Evolutionary conservation across 2,888 invertebrate species (phyloP).

Genomic region (Ichneumoninae sp.): DNA sequence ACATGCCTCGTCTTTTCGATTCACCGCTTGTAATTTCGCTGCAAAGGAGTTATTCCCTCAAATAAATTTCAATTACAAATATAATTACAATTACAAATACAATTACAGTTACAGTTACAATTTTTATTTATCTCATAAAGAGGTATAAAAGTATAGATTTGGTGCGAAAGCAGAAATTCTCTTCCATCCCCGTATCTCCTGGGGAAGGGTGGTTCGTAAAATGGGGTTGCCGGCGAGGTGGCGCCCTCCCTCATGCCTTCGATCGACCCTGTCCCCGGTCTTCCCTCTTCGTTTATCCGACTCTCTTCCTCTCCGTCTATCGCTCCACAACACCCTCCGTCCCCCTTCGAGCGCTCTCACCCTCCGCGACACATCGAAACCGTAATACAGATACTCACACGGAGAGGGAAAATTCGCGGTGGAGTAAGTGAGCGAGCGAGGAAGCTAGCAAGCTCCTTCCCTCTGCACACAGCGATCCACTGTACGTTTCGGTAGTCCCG

Average conservation of each 20-base stretch:
- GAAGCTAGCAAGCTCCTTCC: slow-evolving; percentile 2
- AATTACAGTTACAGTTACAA: too few species aligned
- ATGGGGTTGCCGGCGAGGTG: slow-evolving; percentile 76
- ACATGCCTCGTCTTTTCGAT: too few species aligned
- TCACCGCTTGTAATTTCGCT: too few species aligned
- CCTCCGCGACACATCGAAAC: slow-evolving; percentile 7
- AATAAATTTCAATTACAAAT: too few species aligned
- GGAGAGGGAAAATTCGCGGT: neutral
- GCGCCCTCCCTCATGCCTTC: slow-evolving; percentile 80
- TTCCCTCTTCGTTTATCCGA: slow-evolving; percentile 42
- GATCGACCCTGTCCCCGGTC: slow-evolving; percentile 74
- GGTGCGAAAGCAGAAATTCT: slow-evolving; percentile 3
- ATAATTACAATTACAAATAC: too few species aligned
- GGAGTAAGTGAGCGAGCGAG: neutral
- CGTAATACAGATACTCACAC: slow-evolving; percentile 3
- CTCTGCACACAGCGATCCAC: slow-evolving; percentile 10
- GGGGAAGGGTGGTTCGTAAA: slow-evolving; percentile 48
- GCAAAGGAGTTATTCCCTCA: too few species aligned
- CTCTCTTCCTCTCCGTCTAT: slow-evolving; percentile 34
- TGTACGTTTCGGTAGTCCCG: slow-evolving; percentile 54
- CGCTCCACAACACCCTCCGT: slow-evolving; percentile 31
- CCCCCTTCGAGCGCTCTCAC: slow-evolving; percentile 30
- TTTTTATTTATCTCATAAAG: too few species aligned
- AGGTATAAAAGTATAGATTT: neutral
- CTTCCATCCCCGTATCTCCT: slow-evolving; percentile 18